Base-by-base conservation (phyloP, 1,140 invertebrate genomes). In the Zaprionus gabonicus region DNA sequence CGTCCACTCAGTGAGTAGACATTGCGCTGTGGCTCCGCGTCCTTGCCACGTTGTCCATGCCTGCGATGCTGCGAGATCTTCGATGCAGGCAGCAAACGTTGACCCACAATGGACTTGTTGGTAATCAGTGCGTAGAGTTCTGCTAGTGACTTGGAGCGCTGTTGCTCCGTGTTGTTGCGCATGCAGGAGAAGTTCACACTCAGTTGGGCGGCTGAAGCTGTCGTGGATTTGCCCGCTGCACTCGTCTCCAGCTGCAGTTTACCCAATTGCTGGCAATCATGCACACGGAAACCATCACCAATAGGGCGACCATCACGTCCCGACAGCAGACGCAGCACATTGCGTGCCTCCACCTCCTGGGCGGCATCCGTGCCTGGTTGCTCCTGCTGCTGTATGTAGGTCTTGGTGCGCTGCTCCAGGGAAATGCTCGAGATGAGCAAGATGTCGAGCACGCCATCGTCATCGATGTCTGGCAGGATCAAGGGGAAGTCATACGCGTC, bases 381-480 rank as follows among this genome's bases (percentile, higher is more conserved):
- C 25, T 90, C 82, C n/a, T 83, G 77, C 23, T 67, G 70, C 27
- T 87, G 75, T 4, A 76, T 58, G 12, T 79, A 62, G 13, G 75
- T 72, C 62, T 90, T 91, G 53, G 88, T 91, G 25, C 82, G 78
- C 46, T 92, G 74, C 25, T 87, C 82, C n/a, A 91, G 76, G 0
- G 77, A 66, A 4, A 82, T 44, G 53, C 95, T 90, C n/a, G 94
- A 94, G 34, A 92, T 93, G 57, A 94, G 94, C 13, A 96, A 82
- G 34, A 97, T 93, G 81, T 97, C 96, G 80, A 94, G 93, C 1
- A 96, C 93, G 58, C 94, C 94, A 93, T 97, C 96, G 2, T 94
- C 94, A 93, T 97, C 94, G 25, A 96, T 93, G 91, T 97, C 96
- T 34, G 95, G 95, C 53, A 96, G 78, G n/a, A 96, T 86, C 13